Conservation (phyloP, 2,113 vertebrate species). For the Regulus satrapa region DNA sequence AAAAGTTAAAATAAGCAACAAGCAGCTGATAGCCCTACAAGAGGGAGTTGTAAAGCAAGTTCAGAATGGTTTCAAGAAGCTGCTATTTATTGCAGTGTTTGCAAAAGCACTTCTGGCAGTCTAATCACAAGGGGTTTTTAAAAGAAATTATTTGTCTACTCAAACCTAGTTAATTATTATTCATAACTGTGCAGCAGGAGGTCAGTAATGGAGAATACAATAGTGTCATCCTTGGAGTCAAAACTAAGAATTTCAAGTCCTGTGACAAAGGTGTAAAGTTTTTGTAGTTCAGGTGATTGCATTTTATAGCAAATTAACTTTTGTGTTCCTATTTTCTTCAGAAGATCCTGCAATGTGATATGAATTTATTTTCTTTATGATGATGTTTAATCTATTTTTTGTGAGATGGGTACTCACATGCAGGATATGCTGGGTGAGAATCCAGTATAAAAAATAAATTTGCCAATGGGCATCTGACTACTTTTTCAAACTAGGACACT, state of each 20-base stretch:
- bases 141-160: neutral
- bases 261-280: neutral
- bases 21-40: neutral
- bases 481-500: neutral
- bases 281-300: neutral
- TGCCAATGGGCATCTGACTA: fast-evolving
- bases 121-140: neutral
- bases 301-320: neutral
- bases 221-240: neutral
- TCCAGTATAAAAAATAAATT: neutral
- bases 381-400: neutral
- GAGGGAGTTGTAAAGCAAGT: neutral
- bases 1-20: neutral
- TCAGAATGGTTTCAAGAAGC: neutral
- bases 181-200: neutral
- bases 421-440: neutral
- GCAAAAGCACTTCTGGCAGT: neutral
- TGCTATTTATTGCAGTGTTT: neutral
- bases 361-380: neutral
- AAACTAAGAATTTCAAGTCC: neutral
- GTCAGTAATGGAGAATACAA: neutral
- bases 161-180: neutral
- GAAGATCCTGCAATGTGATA: neutral
- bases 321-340: neutral
- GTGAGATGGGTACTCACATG: neutral